Evolutionary conservation across 1,140 invertebrate genomes (phyloP).

Genomic region (Heliconius melpomene): DNA sequence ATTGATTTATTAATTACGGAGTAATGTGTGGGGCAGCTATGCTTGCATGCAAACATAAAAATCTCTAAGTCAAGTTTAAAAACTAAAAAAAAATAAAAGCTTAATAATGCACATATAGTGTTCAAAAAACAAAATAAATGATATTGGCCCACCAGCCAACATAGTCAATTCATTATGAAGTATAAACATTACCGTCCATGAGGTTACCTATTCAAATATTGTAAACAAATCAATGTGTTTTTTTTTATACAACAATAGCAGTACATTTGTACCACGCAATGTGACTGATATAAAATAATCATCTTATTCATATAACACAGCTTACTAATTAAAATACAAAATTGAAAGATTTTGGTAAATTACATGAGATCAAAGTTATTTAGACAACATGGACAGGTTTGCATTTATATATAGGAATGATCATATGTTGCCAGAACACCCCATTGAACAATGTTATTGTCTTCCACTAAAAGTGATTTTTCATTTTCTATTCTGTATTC

Average conservation of each 20-base stretch:
- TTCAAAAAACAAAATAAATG: background rate
- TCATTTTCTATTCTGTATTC: conserved; percentile 4
- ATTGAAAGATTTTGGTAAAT: conserved; percentile 62
- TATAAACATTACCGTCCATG: conserved; percentile 7
- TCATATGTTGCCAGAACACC: conserved; percentile 15
- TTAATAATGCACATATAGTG: background rate
- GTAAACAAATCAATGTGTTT: background rate
- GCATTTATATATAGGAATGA: conserved; percentile 22
- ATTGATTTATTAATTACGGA: background rate
- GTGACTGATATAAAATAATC: conserved; percentile 21
- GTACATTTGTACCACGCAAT: background rate
- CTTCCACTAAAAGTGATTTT: conserved; percentile 36
- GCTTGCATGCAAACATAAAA: background rate
- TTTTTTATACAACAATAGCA: background rate
- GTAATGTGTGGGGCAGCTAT: background rate
- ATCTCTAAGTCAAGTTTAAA: conserved; percentile 2
- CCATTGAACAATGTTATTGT: conserved; percentile 36
- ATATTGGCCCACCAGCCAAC: conserved; percentile 5
- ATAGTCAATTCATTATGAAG: background rate
- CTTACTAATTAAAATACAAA: conserved; percentile 32
- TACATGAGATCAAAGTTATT: conserved; percentile 65
- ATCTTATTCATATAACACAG: conserved; percentile 19
- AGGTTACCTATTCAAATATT: conserved; percentile 1
- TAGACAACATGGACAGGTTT: conserved; percentile 33
- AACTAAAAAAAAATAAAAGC: background rate